phyloP scores from a whole-genome alignment of 2,797 vertebrate species.

The Vultur gryphus region DNA sequence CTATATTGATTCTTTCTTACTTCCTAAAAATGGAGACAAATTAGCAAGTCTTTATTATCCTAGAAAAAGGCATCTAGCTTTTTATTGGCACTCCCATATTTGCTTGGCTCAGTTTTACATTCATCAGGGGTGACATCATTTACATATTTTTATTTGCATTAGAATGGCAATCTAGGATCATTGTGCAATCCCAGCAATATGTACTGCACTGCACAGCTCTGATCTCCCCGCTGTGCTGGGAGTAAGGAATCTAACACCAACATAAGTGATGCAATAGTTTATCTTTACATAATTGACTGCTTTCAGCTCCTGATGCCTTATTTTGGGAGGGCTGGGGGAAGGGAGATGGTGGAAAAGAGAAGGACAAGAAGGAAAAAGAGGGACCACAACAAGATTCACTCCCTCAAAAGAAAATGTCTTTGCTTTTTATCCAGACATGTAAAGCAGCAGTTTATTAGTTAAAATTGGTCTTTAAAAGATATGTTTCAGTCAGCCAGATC shows the following conservation, averaged over 20 bases:
- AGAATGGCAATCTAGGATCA: background rate
- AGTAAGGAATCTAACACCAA: background rate
- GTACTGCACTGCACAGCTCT: background rate
- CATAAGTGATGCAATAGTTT: background rate
- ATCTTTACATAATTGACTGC: background rate
- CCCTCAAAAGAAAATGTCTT: conserved; percentile 6
- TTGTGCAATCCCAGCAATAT: background rate
- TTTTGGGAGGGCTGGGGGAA: background rate
- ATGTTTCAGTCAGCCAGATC: background rate
- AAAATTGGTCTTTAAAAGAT: background rate
- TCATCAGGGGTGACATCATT: conserved; percentile 32
- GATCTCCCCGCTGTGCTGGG: background rate
- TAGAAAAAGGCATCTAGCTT: conserved; percentile 32
- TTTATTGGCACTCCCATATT: conserved; percentile 16
- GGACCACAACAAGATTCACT: background rate
- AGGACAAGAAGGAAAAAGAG: background rate
- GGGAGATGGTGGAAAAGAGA: background rate
- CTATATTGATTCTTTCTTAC: background rate
- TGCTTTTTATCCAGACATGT: background rate
- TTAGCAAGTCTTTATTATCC: conserved; percentile 42
- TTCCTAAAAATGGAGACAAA: background rate
- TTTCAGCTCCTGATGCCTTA: background rate
- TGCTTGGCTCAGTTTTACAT: conserved; percentile 31
- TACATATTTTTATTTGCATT: conserved; percentile 54
- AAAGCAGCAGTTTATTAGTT: background rate